Base-by-base conservation (phyloP, 2,113 vertebrate species). In the Alligator mississippiensis region DNA sequence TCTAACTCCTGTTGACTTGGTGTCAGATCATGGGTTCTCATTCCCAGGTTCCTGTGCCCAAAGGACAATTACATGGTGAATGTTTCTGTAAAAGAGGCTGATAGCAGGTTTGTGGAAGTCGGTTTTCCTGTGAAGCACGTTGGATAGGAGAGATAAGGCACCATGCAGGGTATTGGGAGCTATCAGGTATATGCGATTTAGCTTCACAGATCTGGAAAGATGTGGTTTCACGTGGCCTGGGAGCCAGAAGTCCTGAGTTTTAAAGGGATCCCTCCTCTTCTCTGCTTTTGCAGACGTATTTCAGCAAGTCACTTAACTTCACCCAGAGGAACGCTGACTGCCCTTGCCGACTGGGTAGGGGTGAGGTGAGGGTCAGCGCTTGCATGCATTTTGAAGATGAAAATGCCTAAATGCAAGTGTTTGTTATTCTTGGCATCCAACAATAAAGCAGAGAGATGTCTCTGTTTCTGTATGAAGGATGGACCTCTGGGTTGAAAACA, bases 161-260 rank as follows among this genome's bases (percentile, higher is more conserved):
- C 14, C 34, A 28, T 63, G 54, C 85, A 1, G 47, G 47, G 47
- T 47, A 47, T 5, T 77, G 22, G 15, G 3, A 89, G 34, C 30
- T 89, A 17, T 4, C 47, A 47, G 47, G 47, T 47, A 47, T 47
- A 47, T 47, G 47, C 8, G 7, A 47, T 62, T 24, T 70, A 24
- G 70, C 11, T 47, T 47, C 34, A 25, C 7, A 21, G 11, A 4
- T 61, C 47, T 58, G 34, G 25, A 25, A 27, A 8, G 58, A 93
- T 92, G 90, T 89, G 76, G 75, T 47, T 55, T 82, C 77, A 27
- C 80, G 64, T 11, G 59, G n/a, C 15, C 61, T 82, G 10, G 21
- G 63, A 90, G 61, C 55, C 34, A 82, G 79, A 86, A 10, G 34
- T 89, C 72, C 72, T 5, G 18, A 13, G 21, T 82, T 95, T 83